phyloP scores from a whole-genome alignment of 2,113 vertebrate genomes.

The Eulemur rufifrons region DNA sequence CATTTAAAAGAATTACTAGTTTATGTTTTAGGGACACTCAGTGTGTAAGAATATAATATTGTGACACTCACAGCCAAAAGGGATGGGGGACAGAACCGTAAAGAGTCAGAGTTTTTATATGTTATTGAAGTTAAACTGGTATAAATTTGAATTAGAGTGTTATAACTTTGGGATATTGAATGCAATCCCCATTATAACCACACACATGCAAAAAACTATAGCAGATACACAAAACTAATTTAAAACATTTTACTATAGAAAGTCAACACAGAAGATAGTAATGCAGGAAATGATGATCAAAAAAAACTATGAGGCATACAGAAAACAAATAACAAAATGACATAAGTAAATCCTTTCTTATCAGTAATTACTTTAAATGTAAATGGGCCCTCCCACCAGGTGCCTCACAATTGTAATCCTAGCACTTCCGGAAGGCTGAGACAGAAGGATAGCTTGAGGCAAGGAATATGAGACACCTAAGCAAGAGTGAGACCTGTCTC shows the following conservation, averaged over 20 bases:
- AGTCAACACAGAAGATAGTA: neutral
- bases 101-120: neutral
- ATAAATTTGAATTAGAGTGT: neutral
- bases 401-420: too few relatives aligned
- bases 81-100: neutral
- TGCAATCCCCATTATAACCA: neutral
- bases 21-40: neutral
- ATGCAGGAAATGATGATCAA: neutral
- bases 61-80: neutral
- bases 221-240: neutral
- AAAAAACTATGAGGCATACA: neutral
- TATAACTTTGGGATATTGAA: neutral
- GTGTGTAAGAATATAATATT: neutral
- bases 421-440: too few relatives aligned
- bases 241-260: neutral
- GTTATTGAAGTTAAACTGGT: neutral
- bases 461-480: too few relatives aligned
- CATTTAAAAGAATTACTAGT: too few relatives aligned
- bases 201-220: neutral
- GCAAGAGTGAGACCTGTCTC: too few relatives aligned
- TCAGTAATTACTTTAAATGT: too few relatives aligned
- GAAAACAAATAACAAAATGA: too few relatives aligned
- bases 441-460: too few relatives aligned
- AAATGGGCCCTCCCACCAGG: too few relatives aligned
- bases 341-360: too few relatives aligned